These are phyloP conservation scores for Probaryconus sp. DNA, from an alignment of 1,140 invertebrate genomes.

Conservation along the genomic window DNA sequence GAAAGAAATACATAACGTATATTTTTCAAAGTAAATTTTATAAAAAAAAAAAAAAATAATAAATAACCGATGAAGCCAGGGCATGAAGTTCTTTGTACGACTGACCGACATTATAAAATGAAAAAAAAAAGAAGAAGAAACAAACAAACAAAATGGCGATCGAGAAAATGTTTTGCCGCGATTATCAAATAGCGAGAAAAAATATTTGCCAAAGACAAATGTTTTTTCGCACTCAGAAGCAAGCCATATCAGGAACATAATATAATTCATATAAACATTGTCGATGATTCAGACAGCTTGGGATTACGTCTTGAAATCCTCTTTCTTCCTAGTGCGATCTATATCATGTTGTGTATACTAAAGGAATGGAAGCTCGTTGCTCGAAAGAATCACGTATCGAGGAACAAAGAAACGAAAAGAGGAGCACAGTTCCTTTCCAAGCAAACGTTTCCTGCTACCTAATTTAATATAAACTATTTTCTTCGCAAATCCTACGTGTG, in stretches of 20 bases:
- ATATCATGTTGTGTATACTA: conserved; percentile 56
- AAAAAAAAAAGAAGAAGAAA: conserved; percentile 1
- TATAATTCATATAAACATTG: conserved; percentile 54
- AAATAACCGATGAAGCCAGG: conserved; percentile 21
- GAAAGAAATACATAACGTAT: conserved; percentile 26
- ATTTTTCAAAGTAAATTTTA: conserved; percentile 61
- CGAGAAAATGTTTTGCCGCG: conserved; percentile 29
- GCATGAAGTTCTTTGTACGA: conserved; percentile 33
- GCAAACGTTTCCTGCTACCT: conserved; percentile 50
- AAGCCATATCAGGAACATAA: conserved; percentile 60
- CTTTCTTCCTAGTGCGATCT: conserved; percentile 50
- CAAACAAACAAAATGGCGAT: no score
- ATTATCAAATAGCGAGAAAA: conserved; percentile 39
- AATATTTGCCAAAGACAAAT: conserved; percentile 37
- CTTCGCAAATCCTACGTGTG: conserved; percentile 37
- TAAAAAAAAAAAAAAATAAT: conserved; percentile 17
- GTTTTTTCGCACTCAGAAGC: conserved; percentile 51
- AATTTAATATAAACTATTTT: conserved; percentile 53
- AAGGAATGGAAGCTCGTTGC: conserved; percentile 47
- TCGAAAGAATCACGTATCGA: conserved; percentile 58
- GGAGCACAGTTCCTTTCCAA: conserved; percentile 45
- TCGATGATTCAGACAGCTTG: conserved; percentile 42
- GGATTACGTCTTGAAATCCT: conserved; percentile 62
- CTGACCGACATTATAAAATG: conserved; percentile 1
- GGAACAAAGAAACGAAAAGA: conserved; percentile 22